These are phyloP conservation scores for Pteria penguin DNA, from an alignment of 2,888 invertebrate species.

Conservation along the genomic window DNA sequence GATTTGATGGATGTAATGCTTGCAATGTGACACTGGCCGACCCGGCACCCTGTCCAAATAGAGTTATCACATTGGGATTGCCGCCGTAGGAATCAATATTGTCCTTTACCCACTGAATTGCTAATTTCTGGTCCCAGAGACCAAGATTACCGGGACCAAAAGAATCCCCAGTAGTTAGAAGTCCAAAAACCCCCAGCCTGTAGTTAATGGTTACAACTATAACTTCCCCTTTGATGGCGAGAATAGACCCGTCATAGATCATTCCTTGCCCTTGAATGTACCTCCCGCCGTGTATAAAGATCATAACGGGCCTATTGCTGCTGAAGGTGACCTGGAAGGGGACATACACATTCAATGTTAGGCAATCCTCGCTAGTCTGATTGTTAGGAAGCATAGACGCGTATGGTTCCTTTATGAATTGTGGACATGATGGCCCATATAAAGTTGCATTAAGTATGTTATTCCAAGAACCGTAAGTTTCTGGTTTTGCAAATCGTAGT, in stretches of 20 bases:
- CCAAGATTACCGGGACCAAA: constrained; percentile 6
- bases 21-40: not conserved
- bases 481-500: constrained; percentile 7
- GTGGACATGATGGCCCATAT: constrained; percentile 4
- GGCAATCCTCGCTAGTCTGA: constrained; percentile 6
- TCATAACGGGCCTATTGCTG: constrained; percentile 8
- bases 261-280: not conserved
- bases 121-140: constrained; percentile 17
- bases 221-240: constrained; percentile 8
- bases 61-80: not conserved
- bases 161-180: constrained; percentile 1
- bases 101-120: constrained; percentile 10
- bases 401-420: not conserved
- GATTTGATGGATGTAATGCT: not conserved
- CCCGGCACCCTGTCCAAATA: constrained; percentile 17
- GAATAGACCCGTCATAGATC: not conserved
- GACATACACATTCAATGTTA: constrained; percentile 9
- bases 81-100: constrained; percentile 10
- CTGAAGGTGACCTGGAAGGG: not conserved
- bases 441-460: not conserved
- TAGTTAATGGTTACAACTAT: constrained; percentile 19
- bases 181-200: constrained; percentile 12
- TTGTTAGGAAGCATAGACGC: not conserved
- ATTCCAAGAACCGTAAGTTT: not conserved
- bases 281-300: constrained; percentile 13